A percentile compares a stretch with the other conserved stretches of the same genome.
These are phyloP conservation scores for Carcina quercana DNA, from an alignment of 2,888 invertebrate species.

Conservation along the genomic window DNA sequence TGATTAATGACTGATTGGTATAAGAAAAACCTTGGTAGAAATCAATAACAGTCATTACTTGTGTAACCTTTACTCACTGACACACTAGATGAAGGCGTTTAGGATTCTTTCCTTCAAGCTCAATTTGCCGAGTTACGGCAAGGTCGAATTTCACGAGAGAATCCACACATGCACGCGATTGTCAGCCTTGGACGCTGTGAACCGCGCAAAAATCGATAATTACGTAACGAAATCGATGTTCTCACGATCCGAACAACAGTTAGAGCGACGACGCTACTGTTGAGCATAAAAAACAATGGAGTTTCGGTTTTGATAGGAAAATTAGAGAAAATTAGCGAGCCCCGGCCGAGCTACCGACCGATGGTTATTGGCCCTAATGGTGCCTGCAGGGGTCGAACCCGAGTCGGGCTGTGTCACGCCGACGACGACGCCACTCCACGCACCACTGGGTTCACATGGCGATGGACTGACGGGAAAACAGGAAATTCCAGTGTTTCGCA, in stretches of 20 bases:
- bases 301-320: slow-evolving; percentile 70
- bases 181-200: slow-evolving; percentile 35
- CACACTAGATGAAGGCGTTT: slow-evolving; percentile 9
- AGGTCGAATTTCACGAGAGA: slow-evolving; percentile 44
- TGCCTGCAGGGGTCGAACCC: slow-evolving; percentile 62
- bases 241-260: slow-evolving; percentile 58
- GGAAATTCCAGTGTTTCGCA: too few species aligned
- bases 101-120: slow-evolving; percentile 45
- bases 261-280: slow-evolving; percentile 42
- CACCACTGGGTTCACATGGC: slow-evolving; percentile 46
- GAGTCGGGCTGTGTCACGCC: slow-evolving; percentile 53
- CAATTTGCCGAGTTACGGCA: slow-evolving; percentile 51
- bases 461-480: too few species aligned
- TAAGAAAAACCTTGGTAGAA: background rate
- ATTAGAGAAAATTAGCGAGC: slow-evolving; percentile 71
- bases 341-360: slow-evolving; percentile 58
- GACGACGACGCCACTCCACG: slow-evolving; percentile 39
- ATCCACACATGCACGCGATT: slow-evolving; percentile 35
- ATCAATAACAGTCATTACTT: background rate
- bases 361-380: slow-evolving; percentile 68
- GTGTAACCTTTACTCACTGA: slow-evolving; percentile 11
- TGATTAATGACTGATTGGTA: too few species aligned
- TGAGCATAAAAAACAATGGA: slow-evolving; percentile 38
- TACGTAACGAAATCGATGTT: slow-evolving; percentile 52
- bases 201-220: slow-evolving; percentile 39